phyloP scores from a whole-genome alignment of 2,113 vertebrate species.

The Apteryx mantelli region DNA sequence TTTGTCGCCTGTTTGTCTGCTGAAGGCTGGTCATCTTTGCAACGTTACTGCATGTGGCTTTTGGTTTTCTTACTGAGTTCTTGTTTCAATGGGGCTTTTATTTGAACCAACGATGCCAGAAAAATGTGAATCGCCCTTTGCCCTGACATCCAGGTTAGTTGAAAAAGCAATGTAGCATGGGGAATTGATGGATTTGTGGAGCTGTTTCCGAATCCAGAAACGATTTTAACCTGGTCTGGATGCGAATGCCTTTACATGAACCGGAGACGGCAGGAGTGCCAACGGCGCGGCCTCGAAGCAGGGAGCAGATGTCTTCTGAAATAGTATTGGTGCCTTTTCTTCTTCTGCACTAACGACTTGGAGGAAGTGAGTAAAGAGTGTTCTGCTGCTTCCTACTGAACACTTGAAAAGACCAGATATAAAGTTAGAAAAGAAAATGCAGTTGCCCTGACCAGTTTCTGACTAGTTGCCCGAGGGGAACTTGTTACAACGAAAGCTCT shows the following conservation, averaged over 20 bases:
- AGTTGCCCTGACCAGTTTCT: background rate
- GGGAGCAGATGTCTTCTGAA: background rate
- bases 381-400: background rate
- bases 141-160: background rate
- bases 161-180: background rate
- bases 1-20: background rate
- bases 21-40: background rate
- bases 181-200: background rate
- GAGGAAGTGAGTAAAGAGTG: background rate
- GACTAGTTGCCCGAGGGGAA: background rate
- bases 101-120: background rate
- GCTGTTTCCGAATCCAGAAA: background rate
- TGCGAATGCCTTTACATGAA: background rate
- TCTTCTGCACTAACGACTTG: background rate
- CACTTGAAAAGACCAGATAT: background rate
- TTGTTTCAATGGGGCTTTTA: background rate
- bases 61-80: background rate
- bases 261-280: background rate
- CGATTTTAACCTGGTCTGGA: background rate
- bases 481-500: background rate
- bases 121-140: background rate
- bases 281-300: background rate
- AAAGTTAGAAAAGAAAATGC: background rate
- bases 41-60: fast-evolving
- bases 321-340: background rate